A percentile compares a stretch with the other conserved stretches of the same genome.
These are phyloP conservation scores for Agrotis segetum DNA, from an alignment of 2,888 invertebrate species.

Conservation along the genomic window DNA sequence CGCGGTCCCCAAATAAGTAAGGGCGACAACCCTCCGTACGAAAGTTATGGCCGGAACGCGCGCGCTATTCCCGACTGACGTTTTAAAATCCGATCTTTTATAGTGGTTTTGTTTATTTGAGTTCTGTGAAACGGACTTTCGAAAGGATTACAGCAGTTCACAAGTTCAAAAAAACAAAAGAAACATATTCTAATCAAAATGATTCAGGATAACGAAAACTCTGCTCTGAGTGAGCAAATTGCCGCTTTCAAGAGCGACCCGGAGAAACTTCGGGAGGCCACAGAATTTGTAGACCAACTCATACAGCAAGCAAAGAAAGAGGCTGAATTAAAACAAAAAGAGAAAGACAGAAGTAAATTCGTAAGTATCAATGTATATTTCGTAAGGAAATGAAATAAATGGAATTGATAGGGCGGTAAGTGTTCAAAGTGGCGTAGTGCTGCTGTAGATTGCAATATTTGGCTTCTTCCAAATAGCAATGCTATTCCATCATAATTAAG, in stretches of 20 bases:
- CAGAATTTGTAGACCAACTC: constrained; percentile 92
- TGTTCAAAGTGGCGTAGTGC: constrained; percentile 82
- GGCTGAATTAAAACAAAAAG: constrained; percentile 90
- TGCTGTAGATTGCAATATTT: constrained; percentile 82
- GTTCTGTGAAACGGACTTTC: constrained; percentile 68
- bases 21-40: constrained; percentile 64
- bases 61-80: constrained; percentile 40
- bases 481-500: constrained; percentile 67
- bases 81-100: constrained; percentile 57
- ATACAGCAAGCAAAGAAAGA: constrained; percentile 91
- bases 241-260: constrained; percentile 91
- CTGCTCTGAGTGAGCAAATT: constrained; percentile 87
- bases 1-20: constrained; percentile 66
- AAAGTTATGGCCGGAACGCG: constrained; percentile 66
- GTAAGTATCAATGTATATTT: constrained; percentile 90
- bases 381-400: constrained; percentile 81
- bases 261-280: constrained; percentile 90
- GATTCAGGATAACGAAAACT: constrained; percentile 83
- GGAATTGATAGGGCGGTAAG: constrained; percentile 90
- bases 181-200: constrained; percentile 71
- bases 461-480: constrained; percentile 83
- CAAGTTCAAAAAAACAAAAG: constrained; percentile 42
- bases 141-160: constrained; percentile 54
- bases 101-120: constrained; percentile 69
- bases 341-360: constrained; percentile 91